Base-by-base conservation (phyloP, 2,113 vertebrate genomes). In the Pica pica region DNA sequence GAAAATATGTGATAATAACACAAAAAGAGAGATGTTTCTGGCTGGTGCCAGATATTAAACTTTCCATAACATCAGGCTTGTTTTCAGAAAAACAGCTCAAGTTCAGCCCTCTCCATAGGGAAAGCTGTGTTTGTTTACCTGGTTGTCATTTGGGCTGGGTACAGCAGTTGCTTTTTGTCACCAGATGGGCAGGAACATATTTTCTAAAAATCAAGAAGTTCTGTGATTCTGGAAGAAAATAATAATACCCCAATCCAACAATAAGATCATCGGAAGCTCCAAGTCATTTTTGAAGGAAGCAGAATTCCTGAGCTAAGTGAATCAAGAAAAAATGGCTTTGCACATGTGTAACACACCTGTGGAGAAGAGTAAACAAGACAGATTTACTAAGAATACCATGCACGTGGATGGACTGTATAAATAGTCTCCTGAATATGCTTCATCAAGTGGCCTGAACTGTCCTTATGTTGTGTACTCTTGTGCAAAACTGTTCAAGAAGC, bases 391-490 rank as follows among this genome's bases (percentile, higher is more conserved):
- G n/a, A 53, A 3, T 67, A 20, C 49, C 10, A 3, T 31, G 2
- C 64, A 16, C 7, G 5, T 63, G 50, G 6, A 30, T 46, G 47
- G 12, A 57, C 22, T 74, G 44, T 67, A 9, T 83, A 33, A 56
- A 41, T 68, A 13, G 10, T 60, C 49, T 84, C 84, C 24, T 59
- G 35, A 50, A 68, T 44, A 28, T 30, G 21, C 9, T 69, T 81
- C 44, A 33, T 67, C 9, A 30, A 73, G 39, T 26, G 60, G 13
- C 17, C 26, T 67, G 56, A 73, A 39, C 31, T 2, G 13, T 50
- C 5, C 13, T 68, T 65, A 3, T 1, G 1, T 47, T 31, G 16
- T 46, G 15, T 67, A 21, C 13, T 9, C 0, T 53, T 56, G 10
- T 75, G 39, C 21, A 49, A 70, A 83, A 79, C 30, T 44, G 10